Evolutionary conservation across 1,140 invertebrate genomes (phyloP).

Genomic region (Aradophagus sp.): DNA sequence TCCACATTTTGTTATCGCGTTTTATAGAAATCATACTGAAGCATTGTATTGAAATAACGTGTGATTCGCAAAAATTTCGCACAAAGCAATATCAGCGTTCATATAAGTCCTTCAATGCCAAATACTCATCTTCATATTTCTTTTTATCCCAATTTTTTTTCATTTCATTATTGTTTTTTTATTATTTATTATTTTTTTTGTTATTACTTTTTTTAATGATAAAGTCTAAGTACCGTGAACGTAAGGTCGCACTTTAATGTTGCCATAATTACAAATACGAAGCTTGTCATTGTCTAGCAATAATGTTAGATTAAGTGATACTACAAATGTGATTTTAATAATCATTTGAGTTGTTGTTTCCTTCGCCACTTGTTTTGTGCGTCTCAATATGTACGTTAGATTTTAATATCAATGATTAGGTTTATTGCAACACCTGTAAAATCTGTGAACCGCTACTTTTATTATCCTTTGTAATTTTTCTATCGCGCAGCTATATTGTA

Average conservation of each 20-base stretch:
- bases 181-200: background rate
- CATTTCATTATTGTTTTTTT: background rate
- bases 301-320: conserved; percentile 44
- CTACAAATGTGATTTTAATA: conserved; percentile 47
- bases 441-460: conserved; percentile 7
- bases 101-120: conserved; percentile 47
- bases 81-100: conserved; percentile 4
- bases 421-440: conserved; percentile 16
- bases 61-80: conserved; percentile 6
- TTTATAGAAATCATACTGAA: too few species aligned
- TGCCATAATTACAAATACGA: conserved; percentile 51
- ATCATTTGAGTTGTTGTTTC: conserved; percentile 38
- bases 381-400: conserved; percentile 29
- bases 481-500: conserved; percentile 15
- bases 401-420: conserved; percentile 16
- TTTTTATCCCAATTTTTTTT: background rate
- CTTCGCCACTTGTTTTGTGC: too few species aligned
- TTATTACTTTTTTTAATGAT: conserved; percentile 9
- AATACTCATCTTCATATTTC: conserved; percentile 18
- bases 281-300: conserved; percentile 52
- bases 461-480: too few species aligned
- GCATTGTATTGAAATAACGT: too few species aligned
- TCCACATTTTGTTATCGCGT: too few species aligned
- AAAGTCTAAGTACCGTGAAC: conserved; percentile 17
- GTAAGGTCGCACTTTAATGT: conserved; percentile 33